Conservation (phyloP, 2,797 vertebrate species). For the Melopsittacus undulatus region DNA sequence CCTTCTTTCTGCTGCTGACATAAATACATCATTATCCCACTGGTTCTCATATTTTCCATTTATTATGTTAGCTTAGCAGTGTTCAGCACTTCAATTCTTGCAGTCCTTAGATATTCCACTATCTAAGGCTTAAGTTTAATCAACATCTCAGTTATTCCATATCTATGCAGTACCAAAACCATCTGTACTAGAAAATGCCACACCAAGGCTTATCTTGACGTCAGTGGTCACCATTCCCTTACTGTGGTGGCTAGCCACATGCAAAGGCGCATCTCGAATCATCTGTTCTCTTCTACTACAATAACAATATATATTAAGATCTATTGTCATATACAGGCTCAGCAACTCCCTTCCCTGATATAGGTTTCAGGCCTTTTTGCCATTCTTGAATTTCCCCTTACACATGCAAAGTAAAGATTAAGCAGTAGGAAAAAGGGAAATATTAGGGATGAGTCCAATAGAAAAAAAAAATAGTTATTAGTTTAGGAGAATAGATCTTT, state of each 20-base stretch:
- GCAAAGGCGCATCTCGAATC: background rate
- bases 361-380: background rate
- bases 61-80: background rate
- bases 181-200: background rate
- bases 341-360: background rate
- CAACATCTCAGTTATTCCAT: background rate
- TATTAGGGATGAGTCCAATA: background rate
- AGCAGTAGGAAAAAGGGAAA: background rate
- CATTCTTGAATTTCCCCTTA: background rate
- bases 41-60: background rate
- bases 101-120: background rate
- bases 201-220: background rate
- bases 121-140: background rate
- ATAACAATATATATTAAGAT: background rate
- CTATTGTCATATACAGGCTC: background rate
- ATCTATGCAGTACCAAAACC: background rate
- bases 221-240: background rate
- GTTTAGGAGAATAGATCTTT: background rate
- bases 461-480: background rate
- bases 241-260: background rate
- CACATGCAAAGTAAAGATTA: rapidly evolving
- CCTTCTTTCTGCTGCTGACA: background rate
- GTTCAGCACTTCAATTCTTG: background rate
- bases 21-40: background rate
- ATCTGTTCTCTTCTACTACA: background rate